Evolutionary conservation across 2,888 invertebrate species (phyloP).

Genomic region (Morpho deidamia): DNA sequence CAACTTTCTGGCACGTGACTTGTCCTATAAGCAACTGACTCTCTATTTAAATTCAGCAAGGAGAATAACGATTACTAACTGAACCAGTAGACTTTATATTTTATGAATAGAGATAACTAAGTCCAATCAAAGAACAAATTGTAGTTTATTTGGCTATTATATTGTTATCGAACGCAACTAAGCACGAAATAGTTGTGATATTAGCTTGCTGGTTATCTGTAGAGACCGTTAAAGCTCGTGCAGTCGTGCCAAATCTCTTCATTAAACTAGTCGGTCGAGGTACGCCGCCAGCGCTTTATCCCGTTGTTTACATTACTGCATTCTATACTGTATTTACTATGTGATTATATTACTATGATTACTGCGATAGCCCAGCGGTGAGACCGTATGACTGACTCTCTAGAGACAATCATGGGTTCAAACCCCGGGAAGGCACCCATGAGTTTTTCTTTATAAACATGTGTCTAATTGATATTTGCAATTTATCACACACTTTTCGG

Average conservation of each 20-base stretch:
- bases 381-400: no score
- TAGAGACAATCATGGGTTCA: no score
- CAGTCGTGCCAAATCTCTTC: conserved; percentile 74
- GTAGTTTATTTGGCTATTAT: conserved; percentile 7
- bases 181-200: conserved; percentile 10
- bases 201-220: conserved; percentile 5
- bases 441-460: no score
- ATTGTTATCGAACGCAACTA: conserved; percentile 9
- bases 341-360: conserved; percentile 27
- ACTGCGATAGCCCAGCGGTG: no score
- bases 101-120: conserved; percentile 4
- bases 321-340: conserved; percentile 26
- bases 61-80: background rate
- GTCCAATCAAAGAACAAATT: conserved; percentile 7
- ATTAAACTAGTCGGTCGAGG: conserved; percentile 59
- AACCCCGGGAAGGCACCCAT: no score
- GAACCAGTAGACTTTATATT: background rate
- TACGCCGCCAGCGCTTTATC: conserved; percentile 53
- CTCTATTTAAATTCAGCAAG: background rate
- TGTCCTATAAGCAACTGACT: background rate
- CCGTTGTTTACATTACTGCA: conserved; percentile 46
- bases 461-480: no score
- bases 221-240: conserved; percentile 61
- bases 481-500: no score
- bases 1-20: background rate